phyloP scores from a whole-genome alignment of 2,113 vertebrate species.

The Sorex fumeus region DNA sequence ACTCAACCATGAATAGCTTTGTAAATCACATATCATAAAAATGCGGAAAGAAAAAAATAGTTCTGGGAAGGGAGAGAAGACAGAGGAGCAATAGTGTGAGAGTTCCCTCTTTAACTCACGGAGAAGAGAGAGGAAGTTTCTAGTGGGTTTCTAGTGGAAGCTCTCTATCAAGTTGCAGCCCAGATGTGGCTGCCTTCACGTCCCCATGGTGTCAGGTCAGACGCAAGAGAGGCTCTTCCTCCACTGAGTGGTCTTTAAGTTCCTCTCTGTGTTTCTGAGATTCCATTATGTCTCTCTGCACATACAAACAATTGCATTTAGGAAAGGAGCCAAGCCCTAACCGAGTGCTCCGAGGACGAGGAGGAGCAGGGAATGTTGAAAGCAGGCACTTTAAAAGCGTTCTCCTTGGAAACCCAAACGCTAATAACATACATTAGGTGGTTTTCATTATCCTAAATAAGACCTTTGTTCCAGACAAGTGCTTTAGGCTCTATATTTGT shows the following conservation, averaged over 20 bases:
- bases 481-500: slow-evolving; percentile 62
- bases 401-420: slow-evolving; percentile 41
- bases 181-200: neutral
- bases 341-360: neutral
- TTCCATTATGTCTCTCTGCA: neutral
- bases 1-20: too few relatives aligned
- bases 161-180: neutral
- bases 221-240: slow-evolving; percentile 14
- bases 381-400: slow-evolving; percentile 45
- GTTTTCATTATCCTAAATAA: slow-evolving; percentile 58
- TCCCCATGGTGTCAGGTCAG: neutral
- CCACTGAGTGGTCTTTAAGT: neutral
- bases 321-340: neutral
- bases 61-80: neutral
- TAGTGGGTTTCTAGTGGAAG: neutral
- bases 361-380: neutral
- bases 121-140: neutral
- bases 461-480: slow-evolving; percentile 46
- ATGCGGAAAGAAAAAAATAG: too few relatives aligned
- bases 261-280: neutral
- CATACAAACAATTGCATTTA: slow-evolving; percentile 7
- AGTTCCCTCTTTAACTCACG: neutral
- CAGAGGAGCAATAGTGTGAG: neutral
- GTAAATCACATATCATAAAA: too few relatives aligned
- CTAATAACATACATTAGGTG: slow-evolving; percentile 29